Base-by-base conservation (phyloP, 2,113 vertebrate genomes). In the Mixornis gularis region DNA sequence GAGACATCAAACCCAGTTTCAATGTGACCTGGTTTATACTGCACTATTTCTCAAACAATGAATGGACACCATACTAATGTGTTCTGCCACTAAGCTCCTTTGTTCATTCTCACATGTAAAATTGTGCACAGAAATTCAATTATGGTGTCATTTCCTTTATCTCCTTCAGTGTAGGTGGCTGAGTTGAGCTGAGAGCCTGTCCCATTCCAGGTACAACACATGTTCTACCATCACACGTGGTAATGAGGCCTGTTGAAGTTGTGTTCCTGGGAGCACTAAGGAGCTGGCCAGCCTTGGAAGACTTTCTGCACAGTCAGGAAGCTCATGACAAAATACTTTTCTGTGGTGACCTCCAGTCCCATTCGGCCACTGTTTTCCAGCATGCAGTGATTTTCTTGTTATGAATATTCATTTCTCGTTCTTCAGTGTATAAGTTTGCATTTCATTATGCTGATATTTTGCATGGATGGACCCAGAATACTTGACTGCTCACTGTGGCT, bases 341-440 rank as follows among this genome's bases (percentile, higher is more conserved):
- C 29, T 69, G 19, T 44, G 78, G 36, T 66, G 58, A 77, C 30
- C 8, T 79, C 76, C 36, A 65, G 41, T 43, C 38, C 26, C 3
- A 1, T 69, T 70, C 51, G 91, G 59, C 17, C 34, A 30, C 20
- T 74, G 18, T 34, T 93, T 70, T 58, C 25, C 59, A 87, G 30
- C 15, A 34, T 36, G 43, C 43, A 69, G 26, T 55, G 34, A 77
- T 46, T 85, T 90, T 76, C 49, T 53, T 34, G 3, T 53, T 82
- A 66, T 79, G 46, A 72, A 82, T 91, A 78, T 55, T 87, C 17
- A 73, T 89, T 91, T 87, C n/a, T 69, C 79, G 26, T 32, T 82
- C 46, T 65, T 76, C 66, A 41, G 32, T 36, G 20, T 62, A 19
- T 34, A 49, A 29, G 53, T 76, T 71, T 91, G 34, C 53, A 56